Percentiles rank a stretch among this genome's conserved stretches.
phyloP scores from a whole-genome alignment of 1,140 invertebrate species.

The Trypoxylus dichotomus region DNA sequence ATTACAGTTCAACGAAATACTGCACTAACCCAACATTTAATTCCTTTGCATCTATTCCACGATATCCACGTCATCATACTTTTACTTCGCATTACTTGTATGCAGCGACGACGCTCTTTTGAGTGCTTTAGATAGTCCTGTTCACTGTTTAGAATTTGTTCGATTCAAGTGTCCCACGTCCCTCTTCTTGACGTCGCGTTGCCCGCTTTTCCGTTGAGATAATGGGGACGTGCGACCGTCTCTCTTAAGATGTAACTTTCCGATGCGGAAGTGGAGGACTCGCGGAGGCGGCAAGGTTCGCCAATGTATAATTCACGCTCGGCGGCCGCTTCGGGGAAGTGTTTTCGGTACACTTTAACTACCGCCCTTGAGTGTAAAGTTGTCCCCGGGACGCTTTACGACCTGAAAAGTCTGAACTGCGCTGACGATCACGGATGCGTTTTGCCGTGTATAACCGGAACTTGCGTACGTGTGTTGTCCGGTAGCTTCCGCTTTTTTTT shows the following conservation, averaged over 20 bases:
- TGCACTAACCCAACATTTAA: too few species aligned
- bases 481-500: neutral
- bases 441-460: neutral
- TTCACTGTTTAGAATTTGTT: neutral
- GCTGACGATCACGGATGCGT: slow-evolving; percentile 1
- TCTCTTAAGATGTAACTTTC: neutral
- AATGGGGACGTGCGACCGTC: neutral
- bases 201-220: neutral
- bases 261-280: neutral
- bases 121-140: neutral
- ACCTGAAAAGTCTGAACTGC: slow-evolving; percentile 1
- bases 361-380: neutral
- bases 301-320: slow-evolving; percentile 1
- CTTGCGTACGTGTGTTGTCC: neutral
- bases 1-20: too few species aligned
- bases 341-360: neutral
- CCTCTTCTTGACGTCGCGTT: neutral
- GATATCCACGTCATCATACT: too few species aligned
- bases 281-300: neutral
- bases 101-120: neutral
- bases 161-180: neutral
- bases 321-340: neutral
- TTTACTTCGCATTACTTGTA: too few species aligned
- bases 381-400: slow-evolving; percentile 1
- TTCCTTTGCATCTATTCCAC: too few species aligned